A percentile compares a stretch with the other conserved stretches of the same genome.
phyloP scores from a whole-genome alignment of 2,797 vertebrate species.

The Ambastaia sidthimunki region DNA sequence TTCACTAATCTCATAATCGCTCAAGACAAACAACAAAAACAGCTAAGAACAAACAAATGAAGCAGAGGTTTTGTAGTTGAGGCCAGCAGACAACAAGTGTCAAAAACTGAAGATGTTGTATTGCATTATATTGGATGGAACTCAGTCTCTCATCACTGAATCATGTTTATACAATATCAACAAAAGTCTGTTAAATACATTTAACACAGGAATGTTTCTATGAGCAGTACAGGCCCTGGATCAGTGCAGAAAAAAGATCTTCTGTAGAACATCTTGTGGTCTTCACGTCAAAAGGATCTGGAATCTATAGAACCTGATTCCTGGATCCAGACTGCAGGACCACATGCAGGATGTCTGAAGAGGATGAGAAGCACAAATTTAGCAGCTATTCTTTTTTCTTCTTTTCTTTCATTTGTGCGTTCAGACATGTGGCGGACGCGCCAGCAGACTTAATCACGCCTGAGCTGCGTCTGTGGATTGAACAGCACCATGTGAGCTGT shows the following conservation, averaged over 20 bases:
- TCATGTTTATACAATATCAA: too few species aligned
- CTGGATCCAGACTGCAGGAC: slow-evolving; percentile 2
- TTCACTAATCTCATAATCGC: too few species aligned
- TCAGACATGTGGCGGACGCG: slow-evolving; percentile 27
- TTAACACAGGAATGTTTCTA: neutral
- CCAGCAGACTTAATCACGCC: neutral
- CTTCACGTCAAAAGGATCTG: neutral
- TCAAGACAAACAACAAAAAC: too few species aligned
- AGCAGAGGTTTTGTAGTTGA: too few species aligned
- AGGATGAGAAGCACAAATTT: slow-evolving; percentile 19
- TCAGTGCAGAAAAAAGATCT: neutral
- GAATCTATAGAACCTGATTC: neutral
- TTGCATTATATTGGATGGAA: too few species aligned
- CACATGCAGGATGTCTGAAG: neutral
- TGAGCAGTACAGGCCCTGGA: neutral
- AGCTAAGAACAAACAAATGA: too few species aligned
- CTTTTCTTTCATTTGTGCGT: neutral
- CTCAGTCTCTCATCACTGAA: too few species aligned
- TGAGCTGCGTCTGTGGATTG: slow-evolving; percentile 2
- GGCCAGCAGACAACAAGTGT: too few species aligned
- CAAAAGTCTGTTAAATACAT: too few species aligned
- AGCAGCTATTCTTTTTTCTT: neutral
- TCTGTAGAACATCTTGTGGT: neutral
- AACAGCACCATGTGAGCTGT: neutral
- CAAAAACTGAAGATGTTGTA: too few species aligned